These are phyloP conservation scores for Conomelus anceps DNA, from an alignment of 2,888 invertebrate genomes.

Conservation along the genomic window DNA sequence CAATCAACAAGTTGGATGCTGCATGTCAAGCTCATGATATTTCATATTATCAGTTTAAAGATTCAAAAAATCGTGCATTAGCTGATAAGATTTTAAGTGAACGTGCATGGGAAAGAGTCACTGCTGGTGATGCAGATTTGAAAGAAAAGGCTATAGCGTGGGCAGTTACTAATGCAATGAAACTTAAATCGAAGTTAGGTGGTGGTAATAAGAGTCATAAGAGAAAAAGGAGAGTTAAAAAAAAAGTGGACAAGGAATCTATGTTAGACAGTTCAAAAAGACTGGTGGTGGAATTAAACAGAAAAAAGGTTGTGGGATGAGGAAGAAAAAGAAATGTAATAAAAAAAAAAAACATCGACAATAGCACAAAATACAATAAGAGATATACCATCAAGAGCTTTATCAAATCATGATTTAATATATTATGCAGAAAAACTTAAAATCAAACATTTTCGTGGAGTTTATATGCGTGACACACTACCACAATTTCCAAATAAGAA, in stretches of 20 bases:
- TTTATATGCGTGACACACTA: no score
- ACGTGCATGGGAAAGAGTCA: neutral
- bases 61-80: no score
- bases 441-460: no score
- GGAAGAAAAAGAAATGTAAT: neutral
- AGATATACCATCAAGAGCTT: neutral
- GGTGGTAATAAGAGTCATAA: neutral
- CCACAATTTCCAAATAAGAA: constrained; percentile 5
- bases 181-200: neutral
- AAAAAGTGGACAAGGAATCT: neutral
- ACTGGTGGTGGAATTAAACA: neutral
- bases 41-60: no score
- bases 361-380: neutral
- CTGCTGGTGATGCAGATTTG: neutral
- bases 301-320: no score
- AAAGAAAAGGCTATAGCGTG: neutral
- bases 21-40: no score
- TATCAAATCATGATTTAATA: neutral
- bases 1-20: no score
- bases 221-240: neutral
- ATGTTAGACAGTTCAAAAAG: neutral
- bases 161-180: neutral
- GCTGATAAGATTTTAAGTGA: no score
- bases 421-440: neutral
- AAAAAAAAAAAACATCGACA: no score